Conservation (phyloP, 2,888 invertebrate species). For the Shargacucullia verbasci region DNA sequence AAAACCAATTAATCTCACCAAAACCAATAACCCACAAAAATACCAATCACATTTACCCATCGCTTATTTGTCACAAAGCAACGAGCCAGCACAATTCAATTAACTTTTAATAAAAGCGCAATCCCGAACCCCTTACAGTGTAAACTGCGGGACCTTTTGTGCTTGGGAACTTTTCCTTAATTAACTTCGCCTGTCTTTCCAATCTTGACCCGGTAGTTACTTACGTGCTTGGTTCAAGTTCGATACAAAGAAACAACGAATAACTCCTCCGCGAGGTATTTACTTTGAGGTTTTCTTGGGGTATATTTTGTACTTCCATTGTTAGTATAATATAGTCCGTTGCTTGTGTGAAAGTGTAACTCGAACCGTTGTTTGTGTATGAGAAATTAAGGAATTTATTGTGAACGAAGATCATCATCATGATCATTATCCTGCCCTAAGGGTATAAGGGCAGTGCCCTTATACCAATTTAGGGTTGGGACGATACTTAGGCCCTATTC, state of each 20-base stretch:
- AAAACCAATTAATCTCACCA: not conserved
- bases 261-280: constrained; percentile 29
- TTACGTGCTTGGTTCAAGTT: constrained; percentile 39
- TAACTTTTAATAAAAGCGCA: constrained; percentile 68
- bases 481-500: no score
- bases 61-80: constrained; percentile 48
- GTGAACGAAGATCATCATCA: no score
- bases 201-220: constrained; percentile 53
- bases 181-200: constrained; percentile 57
- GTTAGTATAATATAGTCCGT: no score
- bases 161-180: constrained; percentile 54
- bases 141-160: constrained; percentile 60
- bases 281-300: constrained; percentile 20
- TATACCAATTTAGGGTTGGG: no score
- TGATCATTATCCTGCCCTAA: no score
- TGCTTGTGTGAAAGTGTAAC: not conserved
- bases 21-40: constrained; percentile 3
- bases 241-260: constrained; percentile 42
- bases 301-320: not conserved
- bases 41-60: constrained; percentile 24
- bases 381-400: no score
- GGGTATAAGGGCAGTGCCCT: no score
- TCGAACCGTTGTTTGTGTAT: no score
- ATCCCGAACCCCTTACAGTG: constrained; percentile 55
- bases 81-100: constrained; percentile 58